A percentile compares a stretch with the other conserved stretches of the same genome.
Conservation (phyloP, 2,113 vertebrate genomes). For the Formicarius rufipectus region DNA sequence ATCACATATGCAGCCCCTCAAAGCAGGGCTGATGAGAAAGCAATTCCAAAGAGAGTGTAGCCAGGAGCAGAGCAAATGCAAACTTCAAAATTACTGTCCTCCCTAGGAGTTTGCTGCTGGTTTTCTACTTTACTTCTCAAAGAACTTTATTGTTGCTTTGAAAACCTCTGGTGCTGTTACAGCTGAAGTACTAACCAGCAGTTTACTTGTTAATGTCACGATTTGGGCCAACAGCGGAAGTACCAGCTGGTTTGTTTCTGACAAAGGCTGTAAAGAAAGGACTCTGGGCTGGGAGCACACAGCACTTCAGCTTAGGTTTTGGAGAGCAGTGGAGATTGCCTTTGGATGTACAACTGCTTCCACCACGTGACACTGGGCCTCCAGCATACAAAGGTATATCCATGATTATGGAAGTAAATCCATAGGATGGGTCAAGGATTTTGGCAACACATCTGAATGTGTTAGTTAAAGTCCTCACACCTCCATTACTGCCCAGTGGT, state of each 20-base stretch:
- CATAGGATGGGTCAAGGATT: background rate
- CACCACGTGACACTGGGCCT: background rate
- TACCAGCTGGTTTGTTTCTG: background rate
- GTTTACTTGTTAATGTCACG: background rate
- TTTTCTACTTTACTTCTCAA: background rate
- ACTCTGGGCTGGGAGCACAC: background rate
- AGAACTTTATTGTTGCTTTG: background rate
- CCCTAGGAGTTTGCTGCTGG: background rate
- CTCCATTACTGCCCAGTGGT: background rate
- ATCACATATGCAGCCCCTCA: background rate
- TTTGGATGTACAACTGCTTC: background rate
- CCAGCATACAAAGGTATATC: background rate
- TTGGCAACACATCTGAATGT: background rate
- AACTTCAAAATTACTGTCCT: background rate
- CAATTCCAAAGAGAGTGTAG: background rate
- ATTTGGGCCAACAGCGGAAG: background rate
- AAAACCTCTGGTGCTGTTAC: background rate
- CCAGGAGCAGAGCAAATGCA: background rate
- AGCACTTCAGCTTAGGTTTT: background rate
- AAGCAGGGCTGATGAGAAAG: background rate
- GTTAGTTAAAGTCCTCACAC: background rate
- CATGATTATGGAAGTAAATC: background rate
- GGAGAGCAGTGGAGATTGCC: background rate
- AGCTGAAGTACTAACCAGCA: background rate
- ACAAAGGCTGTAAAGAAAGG: background rate